These are phyloP conservation scores for Quadriops clusia DNA, from an alignment of 2,888 invertebrate species.

Conservation along the genomic window DNA sequence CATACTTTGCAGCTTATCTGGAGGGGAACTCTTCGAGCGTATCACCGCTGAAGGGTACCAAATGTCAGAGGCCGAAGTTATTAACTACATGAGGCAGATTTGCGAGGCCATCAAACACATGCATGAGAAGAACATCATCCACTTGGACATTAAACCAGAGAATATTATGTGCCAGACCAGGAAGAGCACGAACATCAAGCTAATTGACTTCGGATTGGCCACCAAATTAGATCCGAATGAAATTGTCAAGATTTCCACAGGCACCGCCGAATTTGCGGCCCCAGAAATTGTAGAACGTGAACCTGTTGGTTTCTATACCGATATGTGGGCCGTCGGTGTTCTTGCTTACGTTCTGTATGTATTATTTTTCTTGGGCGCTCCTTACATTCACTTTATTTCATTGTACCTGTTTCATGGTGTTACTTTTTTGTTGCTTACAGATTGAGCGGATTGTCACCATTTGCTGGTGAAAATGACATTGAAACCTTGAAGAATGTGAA, in stretches of 20 bases:
- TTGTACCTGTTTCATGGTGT: slow-evolving; percentile 14
- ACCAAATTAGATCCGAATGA: slow-evolving; percentile 97
- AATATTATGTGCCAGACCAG: slow-evolving; percentile 99
- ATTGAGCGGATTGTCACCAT: slow-evolving; percentile 94
- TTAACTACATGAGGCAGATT: slow-evolving; percentile 97
- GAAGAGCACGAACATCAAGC: slow-evolving; percentile 88
- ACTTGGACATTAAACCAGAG: slow-evolving; percentile 93
- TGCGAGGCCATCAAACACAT: slow-evolving; percentile 96
- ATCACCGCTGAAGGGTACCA: slow-evolving; percentile 96
- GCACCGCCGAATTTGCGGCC: slow-evolving; percentile 98
- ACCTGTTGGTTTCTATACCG: slow-evolving; percentile 98
- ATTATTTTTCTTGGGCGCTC: slow-evolving; percentile 11
- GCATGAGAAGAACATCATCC: slow-evolving; percentile 99
- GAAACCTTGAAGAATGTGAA: slow-evolving; percentile 97
- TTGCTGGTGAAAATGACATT: slow-evolving; percentile 90
- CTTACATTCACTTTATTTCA: slow-evolving; percentile 5
- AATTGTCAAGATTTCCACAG: slow-evolving; percentile 96
- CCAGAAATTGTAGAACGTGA: slow-evolving; percentile 98
- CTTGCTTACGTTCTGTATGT: slow-evolving; percentile 95
- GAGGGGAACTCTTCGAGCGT: slow-evolving; percentile 97
- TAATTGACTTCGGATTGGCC: slow-evolving; percentile 99
- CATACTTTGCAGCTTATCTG: slow-evolving; percentile 66
- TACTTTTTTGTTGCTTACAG: too few relatives aligned
- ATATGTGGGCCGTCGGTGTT: slow-evolving; percentile 99
- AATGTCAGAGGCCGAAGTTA: slow-evolving; percentile 98